Evolutionary conservation across 2,113 vertebrate species (phyloP).

Genomic region (Conger conger): DNA sequence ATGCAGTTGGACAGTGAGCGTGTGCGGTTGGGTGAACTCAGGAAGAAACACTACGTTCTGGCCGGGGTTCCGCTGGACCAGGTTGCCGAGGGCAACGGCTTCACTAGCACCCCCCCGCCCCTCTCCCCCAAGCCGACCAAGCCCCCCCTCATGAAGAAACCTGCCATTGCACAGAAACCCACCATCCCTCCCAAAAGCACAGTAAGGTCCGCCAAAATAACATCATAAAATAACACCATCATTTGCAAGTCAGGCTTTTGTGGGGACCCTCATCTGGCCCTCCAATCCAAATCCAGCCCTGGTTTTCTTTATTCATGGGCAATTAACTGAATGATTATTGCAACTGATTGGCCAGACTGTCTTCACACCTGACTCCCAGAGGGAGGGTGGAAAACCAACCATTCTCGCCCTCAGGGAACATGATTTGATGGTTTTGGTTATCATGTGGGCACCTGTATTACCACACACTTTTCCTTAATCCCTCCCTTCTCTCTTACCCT

Average conservation of each 20-base stretch:
- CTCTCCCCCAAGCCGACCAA: conserved; percentile 63
- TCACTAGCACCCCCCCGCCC: conserved; percentile 20
- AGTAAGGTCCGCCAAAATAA: conserved; percentile 41
- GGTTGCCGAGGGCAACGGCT: conserved; percentile 52
- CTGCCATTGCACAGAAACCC: conserved; percentile 84
- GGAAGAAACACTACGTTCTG: conserved; percentile 88
- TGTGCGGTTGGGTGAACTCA: conserved; percentile 83
- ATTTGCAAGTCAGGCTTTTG: too few species aligned
- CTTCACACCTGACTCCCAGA: too few species aligned
- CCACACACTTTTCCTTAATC: background rate
- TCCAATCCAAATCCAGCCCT: too few species aligned
- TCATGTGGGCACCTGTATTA: background rate
- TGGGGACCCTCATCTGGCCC: too few species aligned
- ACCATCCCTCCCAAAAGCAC: conserved; percentile 56
- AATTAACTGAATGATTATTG: too few species aligned
- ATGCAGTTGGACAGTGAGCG: conserved; percentile 82
- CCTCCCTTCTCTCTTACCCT: conserved; percentile 24
- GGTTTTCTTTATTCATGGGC: too few species aligned
- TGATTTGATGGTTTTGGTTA: too few species aligned
- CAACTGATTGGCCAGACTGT: too few species aligned
- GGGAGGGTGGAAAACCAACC: too few species aligned
- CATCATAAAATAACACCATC: too few species aligned
- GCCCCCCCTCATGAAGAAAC: conserved; percentile 76
- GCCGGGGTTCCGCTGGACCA: conserved; percentile 66
- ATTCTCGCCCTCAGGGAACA: too few species aligned